These are phyloP conservation scores for Calypte anna DNA, from an alignment of 2,113 vertebrate genomes.

Conservation along the genomic window DNA sequence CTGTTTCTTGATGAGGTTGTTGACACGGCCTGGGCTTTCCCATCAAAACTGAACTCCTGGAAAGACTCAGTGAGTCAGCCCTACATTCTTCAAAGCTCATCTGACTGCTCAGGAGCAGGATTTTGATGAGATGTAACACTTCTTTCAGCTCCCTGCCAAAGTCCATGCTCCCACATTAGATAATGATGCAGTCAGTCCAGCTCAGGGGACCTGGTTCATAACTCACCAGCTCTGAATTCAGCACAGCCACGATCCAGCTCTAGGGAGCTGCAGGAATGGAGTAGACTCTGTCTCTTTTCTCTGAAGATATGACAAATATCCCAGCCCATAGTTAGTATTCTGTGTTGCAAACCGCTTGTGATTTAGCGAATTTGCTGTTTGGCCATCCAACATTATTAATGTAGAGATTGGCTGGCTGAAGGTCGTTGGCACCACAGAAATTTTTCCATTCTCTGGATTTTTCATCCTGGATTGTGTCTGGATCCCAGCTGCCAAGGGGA, in stretches of 20 bases:
- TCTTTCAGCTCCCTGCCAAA: background rate
- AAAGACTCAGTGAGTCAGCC: background rate
- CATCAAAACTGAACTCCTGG: background rate
- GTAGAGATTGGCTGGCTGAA: background rate
- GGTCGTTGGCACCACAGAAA: background rate
- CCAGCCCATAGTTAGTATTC: background rate
- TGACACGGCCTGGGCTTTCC: background rate
- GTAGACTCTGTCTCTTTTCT: background rate
- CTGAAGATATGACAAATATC: background rate
- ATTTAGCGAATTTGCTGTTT: background rate
- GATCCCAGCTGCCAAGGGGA: background rate
- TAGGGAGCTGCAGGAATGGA: background rate
- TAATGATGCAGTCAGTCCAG: background rate
- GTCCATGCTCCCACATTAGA: background rate
- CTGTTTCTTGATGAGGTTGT: slow-evolving; percentile 16
- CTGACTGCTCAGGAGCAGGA: background rate
- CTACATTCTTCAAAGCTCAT: background rate
- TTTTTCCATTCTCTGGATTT: slow-evolving; percentile 2
- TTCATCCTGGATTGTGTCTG: background rate
- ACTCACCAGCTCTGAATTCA: background rate
- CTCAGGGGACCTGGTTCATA: background rate
- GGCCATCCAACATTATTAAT: background rate
- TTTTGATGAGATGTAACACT: background rate
- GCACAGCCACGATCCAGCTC: background rate
- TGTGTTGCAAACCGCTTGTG: background rate